A percentile compares a stretch with the other conserved stretches of the same genome.
These are phyloP conservation scores for Ennomos erosarius DNA, from an alignment of 2,888 invertebrate species.

Conservation along the genomic window DNA sequence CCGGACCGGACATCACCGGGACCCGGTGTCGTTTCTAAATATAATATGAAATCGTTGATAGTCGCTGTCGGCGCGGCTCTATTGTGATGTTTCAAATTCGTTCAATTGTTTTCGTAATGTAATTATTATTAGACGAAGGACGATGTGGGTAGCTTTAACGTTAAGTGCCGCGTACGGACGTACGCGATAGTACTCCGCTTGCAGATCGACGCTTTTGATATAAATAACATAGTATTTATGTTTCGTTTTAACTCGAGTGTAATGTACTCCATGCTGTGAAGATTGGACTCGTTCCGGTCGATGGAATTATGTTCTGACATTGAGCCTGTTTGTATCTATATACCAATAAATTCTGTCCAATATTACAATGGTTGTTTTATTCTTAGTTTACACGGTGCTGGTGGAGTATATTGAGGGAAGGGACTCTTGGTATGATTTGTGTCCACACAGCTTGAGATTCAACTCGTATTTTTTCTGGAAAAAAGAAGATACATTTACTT, in stretches of 20 bases:
- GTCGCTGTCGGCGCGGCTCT: slow-evolving; percentile 47
- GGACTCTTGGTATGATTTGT: slow-evolving; percentile 44
- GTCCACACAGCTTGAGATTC: slow-evolving; percentile 41
- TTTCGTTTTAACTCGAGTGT: slow-evolving; percentile 70
- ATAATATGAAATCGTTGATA: slow-evolving; percentile 6
- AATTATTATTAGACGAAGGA: slow-evolving; percentile 50
- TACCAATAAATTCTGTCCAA: slow-evolving; percentile 67
- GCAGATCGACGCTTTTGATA: slow-evolving; percentile 68
- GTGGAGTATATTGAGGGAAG: slow-evolving; percentile 57
- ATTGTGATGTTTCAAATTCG: slow-evolving; percentile 70
- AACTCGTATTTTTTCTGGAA: slow-evolving; percentile 60
- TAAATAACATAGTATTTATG: slow-evolving; percentile 84
- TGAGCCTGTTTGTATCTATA: slow-evolving; percentile 76
- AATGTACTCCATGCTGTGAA: slow-evolving; percentile 42
- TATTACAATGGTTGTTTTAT: slow-evolving; percentile 59
- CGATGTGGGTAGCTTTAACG: slow-evolving; percentile 67
- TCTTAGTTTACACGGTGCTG: slow-evolving; percentile 43
- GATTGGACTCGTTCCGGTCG: slow-evolving; percentile 46
- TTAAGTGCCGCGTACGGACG: slow-evolving; percentile 54
- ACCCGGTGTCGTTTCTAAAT: slow-evolving; percentile 4
- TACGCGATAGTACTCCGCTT: slow-evolving; percentile 62
- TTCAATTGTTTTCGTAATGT: slow-evolving; percentile 54
- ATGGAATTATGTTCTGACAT: slow-evolving; percentile 66
- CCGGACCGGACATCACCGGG: neutral
- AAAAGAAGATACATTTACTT: too few relatives aligned